These are phyloP conservation scores for Oryzias celebensis DNA, from an alignment of 2,113 vertebrate species.

Conservation along the genomic window DNA sequence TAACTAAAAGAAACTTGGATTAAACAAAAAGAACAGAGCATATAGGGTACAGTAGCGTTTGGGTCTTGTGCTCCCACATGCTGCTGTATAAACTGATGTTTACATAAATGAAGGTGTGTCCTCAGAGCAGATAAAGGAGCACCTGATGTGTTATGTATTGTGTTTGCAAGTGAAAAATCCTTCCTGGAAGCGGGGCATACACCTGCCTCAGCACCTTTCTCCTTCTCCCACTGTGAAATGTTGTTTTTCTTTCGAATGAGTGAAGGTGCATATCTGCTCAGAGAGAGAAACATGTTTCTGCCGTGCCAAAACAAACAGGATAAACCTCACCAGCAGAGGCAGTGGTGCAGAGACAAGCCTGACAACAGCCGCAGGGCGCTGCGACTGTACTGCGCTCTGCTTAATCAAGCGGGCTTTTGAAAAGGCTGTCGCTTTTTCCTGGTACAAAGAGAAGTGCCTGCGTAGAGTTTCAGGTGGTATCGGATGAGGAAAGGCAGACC, in stretches of 20 bases:
- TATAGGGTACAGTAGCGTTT: slow-evolving; percentile 7
- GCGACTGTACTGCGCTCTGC: slow-evolving; percentile 42
- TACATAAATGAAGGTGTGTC: slow-evolving; percentile 45
- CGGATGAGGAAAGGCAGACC: slow-evolving; percentile 16
- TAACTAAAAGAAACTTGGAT: neutral
- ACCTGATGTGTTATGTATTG: slow-evolving; percentile 31
- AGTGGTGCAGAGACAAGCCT: slow-evolving; percentile 57
- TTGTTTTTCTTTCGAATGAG: slow-evolving; percentile 54
- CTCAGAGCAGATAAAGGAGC: slow-evolving; percentile 41
- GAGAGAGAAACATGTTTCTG: slow-evolving; percentile 55
- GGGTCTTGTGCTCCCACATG: slow-evolving; percentile 24
- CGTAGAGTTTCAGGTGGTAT: slow-evolving; percentile 25
- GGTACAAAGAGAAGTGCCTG: slow-evolving; percentile 25
- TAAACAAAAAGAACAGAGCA: slow-evolving; percentile 17
- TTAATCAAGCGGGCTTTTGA: slow-evolving; percentile 69
- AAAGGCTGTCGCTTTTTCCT: slow-evolving; percentile 51
- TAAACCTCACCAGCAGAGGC: slow-evolving; percentile 69
- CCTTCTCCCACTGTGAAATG: slow-evolving; percentile 37
- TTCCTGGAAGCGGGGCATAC: slow-evolving; percentile 33
- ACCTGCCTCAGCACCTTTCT: slow-evolving; percentile 25
- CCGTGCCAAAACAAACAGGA: slow-evolving; percentile 72
- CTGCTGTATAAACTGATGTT: slow-evolving; percentile 42
- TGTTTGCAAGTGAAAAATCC: slow-evolving; percentile 34
- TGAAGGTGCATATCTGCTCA: slow-evolving; percentile 60
- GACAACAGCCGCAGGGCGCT: slow-evolving; percentile 68